Conservation (phyloP, 2,888 invertebrate genomes). For the Drosophila acutilabella region DNA sequence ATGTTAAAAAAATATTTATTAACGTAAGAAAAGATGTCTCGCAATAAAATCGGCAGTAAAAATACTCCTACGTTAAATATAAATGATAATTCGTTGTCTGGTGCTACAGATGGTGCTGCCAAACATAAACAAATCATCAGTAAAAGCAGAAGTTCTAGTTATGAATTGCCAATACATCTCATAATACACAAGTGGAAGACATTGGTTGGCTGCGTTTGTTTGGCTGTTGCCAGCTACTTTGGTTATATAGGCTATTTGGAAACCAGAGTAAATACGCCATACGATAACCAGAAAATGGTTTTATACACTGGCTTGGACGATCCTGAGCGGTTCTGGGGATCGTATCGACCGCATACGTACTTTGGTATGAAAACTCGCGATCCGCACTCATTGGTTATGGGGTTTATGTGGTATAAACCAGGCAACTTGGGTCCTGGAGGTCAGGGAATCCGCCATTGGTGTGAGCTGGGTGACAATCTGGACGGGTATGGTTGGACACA, state of each 20-base stretch:
- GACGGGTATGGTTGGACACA: constrained; percentile 95
- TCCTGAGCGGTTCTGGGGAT: constrained; percentile 96
- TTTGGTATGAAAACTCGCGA: constrained; percentile 96
- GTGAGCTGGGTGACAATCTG: constrained; percentile 94
- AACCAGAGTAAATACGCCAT: constrained; percentile 94
- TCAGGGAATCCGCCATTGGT: constrained; percentile 95
- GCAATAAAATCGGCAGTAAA: constrained; percentile 48
- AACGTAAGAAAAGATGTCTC: constrained; percentile 36
- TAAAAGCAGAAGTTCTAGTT: constrained; percentile 32
- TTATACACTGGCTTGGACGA: constrained; percentile 89
- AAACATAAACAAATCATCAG: constrained; percentile 44
- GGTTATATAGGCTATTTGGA: constrained; percentile 93
- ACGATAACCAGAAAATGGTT: constrained; percentile 92
- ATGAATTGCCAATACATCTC: constrained; percentile 67
- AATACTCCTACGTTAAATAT: constrained; percentile 35
- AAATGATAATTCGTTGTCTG: constrained; percentile 12
- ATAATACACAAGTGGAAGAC: constrained; percentile 87
- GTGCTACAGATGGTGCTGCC: constrained; percentile 42
- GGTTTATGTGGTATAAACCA: constrained; percentile 98
- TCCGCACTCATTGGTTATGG: constrained; percentile 94
- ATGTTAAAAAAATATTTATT: no score
- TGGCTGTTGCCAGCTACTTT: constrained; percentile 90
- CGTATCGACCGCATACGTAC: constrained; percentile 94
- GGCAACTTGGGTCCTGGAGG: constrained; percentile 88
- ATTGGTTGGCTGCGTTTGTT: constrained; percentile 87